Base-by-base conservation (phyloP, 2,113 vertebrate genomes). In the Mormyrus iriodes region DNA sequence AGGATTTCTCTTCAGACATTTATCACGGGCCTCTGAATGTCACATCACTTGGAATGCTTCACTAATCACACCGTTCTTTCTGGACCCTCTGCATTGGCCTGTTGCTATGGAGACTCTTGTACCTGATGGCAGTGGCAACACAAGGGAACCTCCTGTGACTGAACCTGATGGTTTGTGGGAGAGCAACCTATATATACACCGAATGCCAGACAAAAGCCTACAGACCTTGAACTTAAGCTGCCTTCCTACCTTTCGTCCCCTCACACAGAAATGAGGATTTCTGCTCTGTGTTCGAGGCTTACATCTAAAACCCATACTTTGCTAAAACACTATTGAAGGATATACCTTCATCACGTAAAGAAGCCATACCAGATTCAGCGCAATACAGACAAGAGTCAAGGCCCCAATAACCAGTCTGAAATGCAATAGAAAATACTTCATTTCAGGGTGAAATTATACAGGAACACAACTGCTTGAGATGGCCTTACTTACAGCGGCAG, bases 31-130 rank as follows among this genome's bases (percentile, higher is more conserved):
- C 24, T 44, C 9, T 31, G 52, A 61, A 89, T 15, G 24, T 61
- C 49, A 84, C 52, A 24, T 31, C 39, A 1, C 8, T 42, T 7
- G 79, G 8, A 84, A 85, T 53, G 52, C 48, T n/a, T 55, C 39
- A 84, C 39, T 89, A 35, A 84, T 84, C 82, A 84, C 10, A 39
- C 1, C 3, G 39, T 46, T 84, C 82, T 46, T 84, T 42, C 9
- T n/a, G 44, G 44, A 44, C 24, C 88, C 52, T 42, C 48, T 89
- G 21, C 52, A 39, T 17, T 85, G 79, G 88, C n/a, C 88, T 46
- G 88, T 89, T 89, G 76, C 88, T 44, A 89, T 89, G 88, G 88
- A 89, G 35, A 89, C 79, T 9, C 73, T 44, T 88, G 51, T n/a
- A 88, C 79, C 51, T 48, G 79, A 89, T 58, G 49, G 52, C 35